Base-by-base conservation (phyloP, 2,888 invertebrate species). In the Baronia brevicornis region DNA sequence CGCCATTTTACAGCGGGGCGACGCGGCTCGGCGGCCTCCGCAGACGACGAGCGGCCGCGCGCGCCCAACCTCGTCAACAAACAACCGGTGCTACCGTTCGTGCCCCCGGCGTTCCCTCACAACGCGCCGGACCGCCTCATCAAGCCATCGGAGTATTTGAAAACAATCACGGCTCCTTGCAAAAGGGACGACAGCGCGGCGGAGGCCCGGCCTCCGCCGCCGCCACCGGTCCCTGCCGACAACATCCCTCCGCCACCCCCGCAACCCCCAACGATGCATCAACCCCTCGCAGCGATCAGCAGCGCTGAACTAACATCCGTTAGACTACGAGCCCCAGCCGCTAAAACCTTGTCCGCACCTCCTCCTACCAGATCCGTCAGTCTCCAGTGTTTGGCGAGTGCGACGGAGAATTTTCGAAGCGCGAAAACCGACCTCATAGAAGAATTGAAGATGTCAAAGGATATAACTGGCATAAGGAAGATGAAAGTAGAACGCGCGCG, bases 401-500 rank as follows among this genome's bases (percentile, higher is more conserved):
- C 86, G 39, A 85, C 79, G 28, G 92, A 92, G 42, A 88, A 90
- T 24, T 94, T 90, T 74, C 85, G 90, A 51, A 87, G 88, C 28
- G 91, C 89, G 43, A 95, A 94, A 70, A 93, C 91, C 12, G 95
- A 96, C 68, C 79, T 97, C 26, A 96, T 97, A 43, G 96, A 95
- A 25, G 97, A 97, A 62, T 77, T 97, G 39, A 96, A 96, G 72
- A 90, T 94, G 85, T 95, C 95, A 23, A 95, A 92, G 69, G 95
- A 96, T 64, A 94, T 96, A 41, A 92, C 94, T 1, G 96, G 96
- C n/a, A 95, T 97, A 32, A 93, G 93, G 72, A 96, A 96, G 71
- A 75, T 96, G 86, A 96, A 96, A 70, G 94, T 95, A 46, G 95
- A 96, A 72, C 88, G 93, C 45, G 93, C 93, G 11, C 91, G 94